Conservation (phyloP, 1,140 invertebrate species). For the Drosophila pallidifrons region DNA sequence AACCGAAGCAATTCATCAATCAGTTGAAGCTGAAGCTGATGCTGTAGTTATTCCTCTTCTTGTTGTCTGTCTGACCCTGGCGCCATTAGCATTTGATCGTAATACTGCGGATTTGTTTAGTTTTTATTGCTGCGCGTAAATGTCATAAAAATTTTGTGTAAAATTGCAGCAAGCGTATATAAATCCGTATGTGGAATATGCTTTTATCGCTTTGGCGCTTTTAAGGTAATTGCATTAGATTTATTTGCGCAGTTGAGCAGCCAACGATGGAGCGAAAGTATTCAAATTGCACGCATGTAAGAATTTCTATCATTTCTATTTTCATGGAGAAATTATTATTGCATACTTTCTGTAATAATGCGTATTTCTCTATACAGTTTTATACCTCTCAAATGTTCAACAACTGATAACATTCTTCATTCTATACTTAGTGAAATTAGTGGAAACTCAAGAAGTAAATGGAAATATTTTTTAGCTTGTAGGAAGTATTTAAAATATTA, state of each 20-base stretch:
- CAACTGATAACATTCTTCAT: too few species aligned
- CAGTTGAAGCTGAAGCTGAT: conserved; percentile 2
- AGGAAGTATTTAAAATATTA: too few species aligned
- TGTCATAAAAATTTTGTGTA: conserved; percentile 60
- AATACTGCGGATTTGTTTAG: conserved; percentile 53
- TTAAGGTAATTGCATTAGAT: conserved; percentile 67
- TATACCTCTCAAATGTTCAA: too few species aligned
- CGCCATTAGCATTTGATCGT: conserved; percentile 60
- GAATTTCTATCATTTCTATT: neutral
- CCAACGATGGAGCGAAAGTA: neutral
- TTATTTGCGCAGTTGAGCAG: conserved; percentile 34
- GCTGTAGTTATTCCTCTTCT: too few species aligned
- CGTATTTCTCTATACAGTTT: neutral
- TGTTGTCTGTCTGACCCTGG: conserved; percentile 16
- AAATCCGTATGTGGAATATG: conserved; percentile 32
- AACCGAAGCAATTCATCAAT: conserved; percentile 44
- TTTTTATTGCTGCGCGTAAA: conserved; percentile 63
- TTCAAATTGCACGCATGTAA: conserved; percentile 5
- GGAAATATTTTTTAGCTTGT: too few species aligned
- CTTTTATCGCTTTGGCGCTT: conserved; percentile 51
- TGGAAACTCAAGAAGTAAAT: too few species aligned
- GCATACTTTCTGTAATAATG: neutral
- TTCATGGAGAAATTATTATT: too few species aligned
- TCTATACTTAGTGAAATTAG: too few species aligned
- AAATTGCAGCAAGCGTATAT: conserved; percentile 29